phyloP scores from a whole-genome alignment of 2,113 vertebrate genomes.

The Panurus biarmicus region DNA sequence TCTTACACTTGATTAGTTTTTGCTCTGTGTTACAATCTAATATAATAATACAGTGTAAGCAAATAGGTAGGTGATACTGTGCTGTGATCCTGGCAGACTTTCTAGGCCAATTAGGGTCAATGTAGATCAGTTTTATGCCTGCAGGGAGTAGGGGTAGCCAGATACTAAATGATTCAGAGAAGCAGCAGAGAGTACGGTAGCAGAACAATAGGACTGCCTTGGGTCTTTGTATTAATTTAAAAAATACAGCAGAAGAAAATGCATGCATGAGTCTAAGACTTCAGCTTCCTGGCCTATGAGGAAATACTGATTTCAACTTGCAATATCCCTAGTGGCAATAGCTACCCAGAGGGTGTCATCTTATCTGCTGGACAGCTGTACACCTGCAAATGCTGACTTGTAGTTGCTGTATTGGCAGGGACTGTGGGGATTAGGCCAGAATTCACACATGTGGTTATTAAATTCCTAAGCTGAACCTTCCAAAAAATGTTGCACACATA shows the following conservation, averaged over 20 bases:
- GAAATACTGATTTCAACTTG: background rate
- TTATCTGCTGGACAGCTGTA: background rate
- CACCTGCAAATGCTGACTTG: background rate
- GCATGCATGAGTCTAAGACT: background rate
- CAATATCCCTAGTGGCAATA: background rate
- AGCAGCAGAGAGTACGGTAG: background rate
- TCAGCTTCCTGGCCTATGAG: background rate
- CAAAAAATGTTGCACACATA: background rate
- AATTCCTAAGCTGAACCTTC: slow-evolving; percentile 10
- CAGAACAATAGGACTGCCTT: background rate
- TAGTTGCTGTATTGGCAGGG: background rate
- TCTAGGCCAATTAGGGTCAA: slow-evolving; percentile 13
- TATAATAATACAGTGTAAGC: background rate
- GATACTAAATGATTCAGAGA: background rate
- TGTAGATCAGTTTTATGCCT: background rate
- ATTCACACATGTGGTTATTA: background rate
- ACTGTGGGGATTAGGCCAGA: background rate
- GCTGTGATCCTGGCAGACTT: background rate
- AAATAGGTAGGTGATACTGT: background rate
- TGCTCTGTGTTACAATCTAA: background rate
- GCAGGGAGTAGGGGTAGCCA: background rate
- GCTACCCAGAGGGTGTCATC: background rate
- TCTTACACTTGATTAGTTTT: background rate
- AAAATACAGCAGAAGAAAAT: background rate
- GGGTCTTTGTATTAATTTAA: background rate